Evolutionary conservation across 2,888 invertebrate genomes (phyloP).

Genomic region (Dasypogon diadema): DNA sequence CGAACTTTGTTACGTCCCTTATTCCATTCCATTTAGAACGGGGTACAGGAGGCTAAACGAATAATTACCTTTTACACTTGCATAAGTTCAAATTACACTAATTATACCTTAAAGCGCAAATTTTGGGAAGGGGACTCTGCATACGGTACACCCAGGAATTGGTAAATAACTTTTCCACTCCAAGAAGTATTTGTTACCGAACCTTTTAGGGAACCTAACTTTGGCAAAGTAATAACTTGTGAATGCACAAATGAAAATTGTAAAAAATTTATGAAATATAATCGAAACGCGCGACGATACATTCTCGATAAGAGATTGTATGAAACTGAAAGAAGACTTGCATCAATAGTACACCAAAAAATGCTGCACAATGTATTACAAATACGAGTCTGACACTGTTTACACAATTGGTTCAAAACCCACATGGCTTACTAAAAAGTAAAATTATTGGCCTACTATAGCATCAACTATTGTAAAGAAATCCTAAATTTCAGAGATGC

Average conservation of each 20-base stretch:
- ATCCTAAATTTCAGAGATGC: background rate
- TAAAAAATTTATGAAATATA: background rate
- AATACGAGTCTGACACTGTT: no score
- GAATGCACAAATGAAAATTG: background rate
- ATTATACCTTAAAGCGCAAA: constrained; percentile 62
- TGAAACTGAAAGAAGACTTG: background rate
- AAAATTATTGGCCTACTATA: background rate
- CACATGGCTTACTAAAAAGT: background rate
- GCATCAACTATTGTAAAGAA: background rate
- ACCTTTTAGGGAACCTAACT: constrained; percentile 63
- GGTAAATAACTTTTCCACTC: constrained; percentile 63
- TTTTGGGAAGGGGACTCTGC: constrained; percentile 64
- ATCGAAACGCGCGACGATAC: background rate
- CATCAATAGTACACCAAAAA: no score
- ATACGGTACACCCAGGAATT: constrained; percentile 66
- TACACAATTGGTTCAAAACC: background rate
- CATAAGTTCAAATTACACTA: no score
- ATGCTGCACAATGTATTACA: no score
- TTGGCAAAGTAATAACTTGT: constrained; percentile 56
- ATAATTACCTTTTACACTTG: constrained; percentile 2
- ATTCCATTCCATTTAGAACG: constrained; percentile 63
- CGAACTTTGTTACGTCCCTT: constrained; percentile 62
- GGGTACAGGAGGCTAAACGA: constrained; percentile 62
- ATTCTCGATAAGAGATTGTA: background rate
- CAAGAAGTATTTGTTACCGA: constrained; percentile 61